Conservation (phyloP, 2,888 invertebrate species). For the Xestia c-nigrum region DNA sequence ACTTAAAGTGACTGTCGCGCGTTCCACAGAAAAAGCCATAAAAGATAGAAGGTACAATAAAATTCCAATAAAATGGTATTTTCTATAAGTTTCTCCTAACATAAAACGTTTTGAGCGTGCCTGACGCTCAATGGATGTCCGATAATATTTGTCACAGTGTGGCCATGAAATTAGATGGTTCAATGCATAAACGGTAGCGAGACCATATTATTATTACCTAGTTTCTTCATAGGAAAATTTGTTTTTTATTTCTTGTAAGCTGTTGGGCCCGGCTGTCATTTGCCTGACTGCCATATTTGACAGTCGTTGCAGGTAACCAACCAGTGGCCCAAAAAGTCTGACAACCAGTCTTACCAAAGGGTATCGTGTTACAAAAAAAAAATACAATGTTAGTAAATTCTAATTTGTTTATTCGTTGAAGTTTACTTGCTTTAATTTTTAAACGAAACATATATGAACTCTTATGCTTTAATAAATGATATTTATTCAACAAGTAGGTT, state of each 20-base stretch:
- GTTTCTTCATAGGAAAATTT: not conserved
- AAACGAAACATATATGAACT: too few relatives aligned
- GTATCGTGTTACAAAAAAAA: too few relatives aligned
- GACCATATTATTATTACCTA: not conserved
- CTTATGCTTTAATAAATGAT: too few relatives aligned
- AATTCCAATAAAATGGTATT: constrained; percentile 28
- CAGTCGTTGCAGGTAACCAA: too few relatives aligned
- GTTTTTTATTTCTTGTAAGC: not conserved
- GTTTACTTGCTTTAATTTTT: too few relatives aligned
- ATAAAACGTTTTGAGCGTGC: constrained; percentile 48
- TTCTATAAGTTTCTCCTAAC: constrained; percentile 43
- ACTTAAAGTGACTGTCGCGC: not conserved
- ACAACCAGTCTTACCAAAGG: too few relatives aligned
- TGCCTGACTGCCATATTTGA: too few relatives aligned
- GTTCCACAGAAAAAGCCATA: constrained; percentile 14
- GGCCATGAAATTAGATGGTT: constrained; percentile 20
- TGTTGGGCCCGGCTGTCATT: too few relatives aligned
- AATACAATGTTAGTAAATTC: too few relatives aligned
- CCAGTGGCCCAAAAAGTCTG: too few relatives aligned
- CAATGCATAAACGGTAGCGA: constrained; percentile 13
- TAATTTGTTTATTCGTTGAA: too few relatives aligned
- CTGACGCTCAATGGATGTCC: constrained; percentile 42
- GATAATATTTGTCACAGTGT: constrained; percentile 52
- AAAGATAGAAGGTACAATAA: constrained; percentile 29
- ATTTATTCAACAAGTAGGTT: too few relatives aligned